Percentiles rank a stretch among this genome's conserved stretches.
Evolutionary conservation across 2,888 invertebrate species (phyloP).

Genomic region (Eulithis testata): DNA sequence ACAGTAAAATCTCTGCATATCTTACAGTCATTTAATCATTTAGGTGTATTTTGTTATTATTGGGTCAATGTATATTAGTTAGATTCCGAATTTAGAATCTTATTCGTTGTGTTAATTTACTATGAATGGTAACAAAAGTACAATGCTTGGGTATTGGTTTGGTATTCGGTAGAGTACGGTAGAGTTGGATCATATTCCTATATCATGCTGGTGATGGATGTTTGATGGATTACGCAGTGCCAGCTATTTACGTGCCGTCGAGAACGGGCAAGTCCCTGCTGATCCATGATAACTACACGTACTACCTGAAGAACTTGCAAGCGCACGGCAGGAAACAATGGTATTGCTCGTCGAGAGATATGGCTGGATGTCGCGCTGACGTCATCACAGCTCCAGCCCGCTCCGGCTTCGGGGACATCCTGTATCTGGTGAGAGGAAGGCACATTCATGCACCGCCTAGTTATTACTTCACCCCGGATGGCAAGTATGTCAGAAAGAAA

Average conservation of each 20-base stretch:
- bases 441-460: constrained; percentile 78
- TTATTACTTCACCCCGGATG: constrained; percentile 78
- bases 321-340: constrained; percentile 80
- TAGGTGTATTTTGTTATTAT: too few species aligned
- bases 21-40: too few species aligned
- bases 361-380: constrained; percentile 80
- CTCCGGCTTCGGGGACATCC: constrained; percentile 67
- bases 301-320: constrained; percentile 79
- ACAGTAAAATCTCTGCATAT: too few species aligned
- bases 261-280: constrained; percentile 78
- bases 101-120: neutral
- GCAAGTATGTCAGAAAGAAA: constrained; percentile 78
- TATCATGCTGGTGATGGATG: constrained; percentile 23
- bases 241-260: constrained; percentile 81
- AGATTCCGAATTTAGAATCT: too few species aligned
- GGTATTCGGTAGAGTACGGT: constrained; percentile 9
- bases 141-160: neutral
- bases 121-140: neutral
- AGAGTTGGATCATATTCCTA: constrained; percentile 11
- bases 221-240: constrained; percentile 54
- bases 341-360: constrained; percentile 80
- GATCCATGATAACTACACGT: constrained; percentile 78
- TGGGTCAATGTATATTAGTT: too few species aligned
- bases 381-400: constrained; percentile 75
- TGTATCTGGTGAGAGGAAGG: constrained; percentile 75